Base-by-base conservation (phyloP, 2,797 vertebrate species). In the Anableps anableps region DNA sequence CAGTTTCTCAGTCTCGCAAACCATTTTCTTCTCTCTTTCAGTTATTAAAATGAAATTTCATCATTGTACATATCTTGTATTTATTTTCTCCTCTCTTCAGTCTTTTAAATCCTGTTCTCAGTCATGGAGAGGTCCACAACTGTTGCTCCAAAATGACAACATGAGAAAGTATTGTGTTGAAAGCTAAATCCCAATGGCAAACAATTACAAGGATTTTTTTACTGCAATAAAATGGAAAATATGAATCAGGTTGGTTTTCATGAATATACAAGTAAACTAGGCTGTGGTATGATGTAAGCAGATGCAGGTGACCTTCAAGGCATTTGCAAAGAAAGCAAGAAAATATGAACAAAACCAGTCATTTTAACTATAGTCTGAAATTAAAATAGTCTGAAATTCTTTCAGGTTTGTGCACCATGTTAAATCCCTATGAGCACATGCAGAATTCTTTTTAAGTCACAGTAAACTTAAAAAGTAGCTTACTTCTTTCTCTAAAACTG, bases 1-100 rank as follows among this genome's bases (percentile, higher is more conserved):
- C 74, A 74, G 31, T 83, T 77, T 84, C 82, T 62, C 76, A 62
- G 73, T 81, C 78, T 62, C 36, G 58, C 70, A 81, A 60, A 62
- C 76, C 36, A 41, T 53, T 71, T 71, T 16, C 50, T 51, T 51
- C 70, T 72, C 77, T 81, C 68, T 71, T 76, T 66, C 76, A 41
- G 14, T 48, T 70, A 38, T 45, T 53, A 36, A 19, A 51, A 14
- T 73, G 53, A 74, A 45, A 71, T 78, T 8, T 75, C 47, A 36
- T 29, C 45, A 31, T 51, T 66, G 21, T 50, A 21, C 29, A 8
- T 51, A 80, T 34, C 5, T 6, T 0, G 2, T 73, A 41, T 68
- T 51, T 4, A 58, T 74, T 76, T 79, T 45, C 21, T 78, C 34
- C 36, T 62, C 26, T 34, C 26, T 0, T 66, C 29, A 16, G 38